Conservation (phyloP, 1,140 invertebrate genomes). For the Metaphire vulgaris region DNA sequence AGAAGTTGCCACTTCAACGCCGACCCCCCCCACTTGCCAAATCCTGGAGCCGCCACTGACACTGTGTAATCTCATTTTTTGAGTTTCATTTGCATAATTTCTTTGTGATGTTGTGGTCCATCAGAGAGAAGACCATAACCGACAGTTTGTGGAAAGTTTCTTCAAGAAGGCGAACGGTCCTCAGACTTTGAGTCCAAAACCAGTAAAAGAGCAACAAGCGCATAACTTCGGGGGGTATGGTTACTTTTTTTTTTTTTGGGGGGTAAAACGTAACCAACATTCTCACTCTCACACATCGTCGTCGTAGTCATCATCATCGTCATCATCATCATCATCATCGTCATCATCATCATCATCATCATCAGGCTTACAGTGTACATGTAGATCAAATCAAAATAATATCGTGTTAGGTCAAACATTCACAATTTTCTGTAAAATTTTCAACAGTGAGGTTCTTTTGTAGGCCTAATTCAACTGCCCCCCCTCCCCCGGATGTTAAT, state of each 20-base stretch:
- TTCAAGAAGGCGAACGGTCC: background rate
- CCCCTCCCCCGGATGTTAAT: no score
- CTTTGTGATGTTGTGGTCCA: no score
- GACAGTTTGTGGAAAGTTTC: background rate
- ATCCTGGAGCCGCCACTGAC: background rate
- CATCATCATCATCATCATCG: no score
- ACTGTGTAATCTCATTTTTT: background rate
- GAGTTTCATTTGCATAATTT: background rate
- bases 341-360: no score
- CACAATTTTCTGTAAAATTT: no score
- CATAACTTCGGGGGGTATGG: background rate
- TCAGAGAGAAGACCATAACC: background rate
- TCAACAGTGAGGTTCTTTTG: no score
- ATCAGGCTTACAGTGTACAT: background rate
- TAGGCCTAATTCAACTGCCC: no score
- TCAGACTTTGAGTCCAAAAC: background rate
- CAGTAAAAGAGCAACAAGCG: background rate
- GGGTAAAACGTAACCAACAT: background rate
- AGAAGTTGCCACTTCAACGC: background rate
- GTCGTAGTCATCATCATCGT: no score
- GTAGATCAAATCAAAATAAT: no score
- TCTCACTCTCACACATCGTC: background rate
- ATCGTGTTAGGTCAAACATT: no score
- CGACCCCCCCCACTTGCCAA: background rate
- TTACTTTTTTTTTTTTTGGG: background rate